Conservation (phyloP, 2,113 vertebrate species). For the Osmerus mordax region DNA sequence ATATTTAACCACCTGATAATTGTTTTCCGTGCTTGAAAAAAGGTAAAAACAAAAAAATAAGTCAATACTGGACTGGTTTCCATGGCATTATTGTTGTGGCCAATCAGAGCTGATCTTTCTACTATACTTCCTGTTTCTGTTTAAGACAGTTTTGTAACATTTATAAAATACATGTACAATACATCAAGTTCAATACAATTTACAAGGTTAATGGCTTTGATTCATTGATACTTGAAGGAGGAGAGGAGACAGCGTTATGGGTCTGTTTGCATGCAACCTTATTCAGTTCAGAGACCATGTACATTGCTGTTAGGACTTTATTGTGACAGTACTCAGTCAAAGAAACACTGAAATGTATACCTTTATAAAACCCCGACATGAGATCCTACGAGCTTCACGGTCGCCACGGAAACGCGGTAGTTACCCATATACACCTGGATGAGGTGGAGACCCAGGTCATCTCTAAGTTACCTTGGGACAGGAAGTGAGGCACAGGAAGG, state of each 20-base stretch:
- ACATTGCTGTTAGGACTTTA: slow-evolving; percentile 31
- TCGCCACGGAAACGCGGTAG: background rate
- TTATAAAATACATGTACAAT: slow-evolving; percentile 48
- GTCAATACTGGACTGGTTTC: slow-evolving; percentile 44
- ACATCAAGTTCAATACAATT: slow-evolving; percentile 50
- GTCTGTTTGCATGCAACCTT: slow-evolving; percentile 25
- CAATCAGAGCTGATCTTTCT: slow-evolving; percentile 12
- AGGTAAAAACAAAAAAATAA: slow-evolving; percentile 25
- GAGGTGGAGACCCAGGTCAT: slow-evolving; percentile 21
- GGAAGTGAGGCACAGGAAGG: slow-evolving; percentile 24
- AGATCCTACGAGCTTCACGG: background rate
- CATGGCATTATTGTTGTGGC: slow-evolving; percentile 24
- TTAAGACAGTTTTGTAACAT: slow-evolving; percentile 31
- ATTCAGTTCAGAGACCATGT: slow-evolving; percentile 18
- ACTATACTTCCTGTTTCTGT: slow-evolving; percentile 20
- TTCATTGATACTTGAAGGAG: slow-evolving; percentile 26
- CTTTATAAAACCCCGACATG: background rate
- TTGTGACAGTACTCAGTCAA: slow-evolving; percentile 31
- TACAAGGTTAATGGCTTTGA: slow-evolving; percentile 54
- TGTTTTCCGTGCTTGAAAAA: slow-evolving; percentile 16
- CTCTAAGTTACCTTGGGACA: slow-evolving; percentile 39
- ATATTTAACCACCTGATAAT: slow-evolving; percentile 45
- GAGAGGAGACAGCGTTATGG: slow-evolving; percentile 6
- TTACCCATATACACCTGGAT: slow-evolving; percentile 6
- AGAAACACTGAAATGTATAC: background rate